Evolutionary conservation across 92 coral and sea anemone species (phyloP).

Genomic region (Epizoanthus scotinus): DNA sequence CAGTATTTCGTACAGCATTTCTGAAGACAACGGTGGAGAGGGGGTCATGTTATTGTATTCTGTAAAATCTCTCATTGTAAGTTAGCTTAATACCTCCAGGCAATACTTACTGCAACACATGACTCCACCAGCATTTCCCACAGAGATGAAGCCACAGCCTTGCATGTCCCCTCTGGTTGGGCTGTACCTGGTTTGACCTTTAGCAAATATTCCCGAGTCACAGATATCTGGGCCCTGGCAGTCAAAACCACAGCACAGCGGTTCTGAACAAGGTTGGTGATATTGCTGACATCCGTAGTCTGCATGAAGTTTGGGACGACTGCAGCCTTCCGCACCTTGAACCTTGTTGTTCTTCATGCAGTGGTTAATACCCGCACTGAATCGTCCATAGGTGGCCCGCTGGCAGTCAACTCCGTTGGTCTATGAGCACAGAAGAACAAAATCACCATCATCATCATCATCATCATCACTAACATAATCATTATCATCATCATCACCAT

Average conservation of each 20-base stretch:
- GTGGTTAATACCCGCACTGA: slow-evolving; percentile 85
- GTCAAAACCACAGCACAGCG: slow-evolving; percentile 75
- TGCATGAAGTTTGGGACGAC: slow-evolving; percentile 45
- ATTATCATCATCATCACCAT: no score
- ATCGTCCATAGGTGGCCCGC: slow-evolving; percentile 68
- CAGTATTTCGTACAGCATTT: no score
- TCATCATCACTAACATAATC: no score
- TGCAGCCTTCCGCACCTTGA: slow-evolving; percentile 73
- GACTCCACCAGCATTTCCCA: slow-evolving; percentile 70
- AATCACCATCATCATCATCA: no score
- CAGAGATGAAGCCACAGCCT: slow-evolving; percentile 70
- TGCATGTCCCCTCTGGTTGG: slow-evolving; percentile 60
- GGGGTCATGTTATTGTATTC: no score
- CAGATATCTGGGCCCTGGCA: slow-evolving; percentile 82
- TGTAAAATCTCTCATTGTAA: no score
- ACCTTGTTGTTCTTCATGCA: slow-evolving; percentile 57
- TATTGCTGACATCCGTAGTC: slow-evolving; percentile 82
- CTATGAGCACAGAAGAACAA: slow-evolving; percentile 43
- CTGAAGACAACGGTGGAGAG: no score
- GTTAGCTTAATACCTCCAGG: not conserved
- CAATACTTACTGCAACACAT: slow-evolving; percentile 73
- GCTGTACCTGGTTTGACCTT: slow-evolving; percentile 59
- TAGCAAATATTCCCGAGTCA: slow-evolving; percentile 64
- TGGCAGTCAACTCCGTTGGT: slow-evolving; percentile 80
- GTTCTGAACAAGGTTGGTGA: slow-evolving; percentile 78